A percentile compares a stretch with the other conserved stretches of the same genome.
Conservation (phyloP, 2,113 vertebrate species). For the Corvus cornix region DNA sequence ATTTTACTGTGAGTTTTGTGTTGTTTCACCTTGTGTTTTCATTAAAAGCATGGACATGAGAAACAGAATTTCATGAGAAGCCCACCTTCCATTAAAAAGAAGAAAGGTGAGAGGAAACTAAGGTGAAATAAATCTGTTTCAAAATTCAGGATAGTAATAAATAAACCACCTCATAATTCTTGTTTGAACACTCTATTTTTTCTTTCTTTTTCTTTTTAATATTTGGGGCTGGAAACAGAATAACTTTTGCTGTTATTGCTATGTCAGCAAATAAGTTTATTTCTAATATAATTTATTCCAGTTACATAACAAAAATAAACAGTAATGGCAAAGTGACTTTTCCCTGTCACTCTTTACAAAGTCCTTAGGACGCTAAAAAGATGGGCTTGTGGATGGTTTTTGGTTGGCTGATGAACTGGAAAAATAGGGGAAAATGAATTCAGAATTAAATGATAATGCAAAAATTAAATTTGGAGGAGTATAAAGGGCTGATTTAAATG, state of each 20-base stretch:
- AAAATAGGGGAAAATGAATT: background rate
- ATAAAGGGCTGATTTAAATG: background rate
- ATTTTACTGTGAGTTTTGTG: background rate
- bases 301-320: background rate
- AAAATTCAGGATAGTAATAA: background rate
- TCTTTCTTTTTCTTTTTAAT: background rate
- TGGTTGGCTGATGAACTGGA: background rate
- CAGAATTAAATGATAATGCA: background rate
- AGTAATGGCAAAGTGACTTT: background rate
- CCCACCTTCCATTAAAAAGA: background rate
- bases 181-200: background rate
- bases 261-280: background rate
- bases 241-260: background rate
- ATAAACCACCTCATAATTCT: background rate
- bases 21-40: background rate
- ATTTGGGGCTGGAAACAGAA: background rate
- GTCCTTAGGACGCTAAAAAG: background rate
- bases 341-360: background rate
- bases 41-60: background rate
- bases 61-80: background rate
- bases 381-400: background rate
- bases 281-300: background rate
- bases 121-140: background rate
- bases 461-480: background rate
- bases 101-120: fast-evolving